Base-by-base conservation (phyloP, 2,113 vertebrate species). In the Toxostoma redivivum region DNA sequence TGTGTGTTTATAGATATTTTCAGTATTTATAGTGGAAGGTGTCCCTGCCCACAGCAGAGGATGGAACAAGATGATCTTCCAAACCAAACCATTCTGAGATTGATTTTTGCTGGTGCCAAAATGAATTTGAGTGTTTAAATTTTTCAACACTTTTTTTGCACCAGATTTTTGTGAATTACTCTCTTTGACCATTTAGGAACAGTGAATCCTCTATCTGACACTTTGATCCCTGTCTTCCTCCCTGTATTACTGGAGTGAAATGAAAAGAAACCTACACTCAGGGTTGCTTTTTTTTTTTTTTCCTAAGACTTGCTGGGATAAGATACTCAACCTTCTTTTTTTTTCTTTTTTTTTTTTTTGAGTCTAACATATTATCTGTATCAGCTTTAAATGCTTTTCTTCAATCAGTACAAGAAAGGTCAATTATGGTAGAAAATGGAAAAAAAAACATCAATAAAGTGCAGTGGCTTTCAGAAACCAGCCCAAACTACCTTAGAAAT, bases 61-160 rank as follows among this genome's bases (percentile, higher is more conserved):
- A 18, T 37, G 22, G 53, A 45, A 58, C 0, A 0, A 81, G 28
- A 45, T 18, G 16, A n/a, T 18, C 10, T 45, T 66, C 16, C 33
- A 81, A 38, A 16, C 4, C 8, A 58, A 58, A 38, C 5, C 7
- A 45, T 24, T 17, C 27, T 38, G 19, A 24, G 12, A 42, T 2
- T 37, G 31, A 58, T 24, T 51, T 58, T 30, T 23, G 11, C 16
- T 60, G 15, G 2, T 70, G 15, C 3, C 21, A 77, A 89, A 91
- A 54, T 10, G 0, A 54, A 45, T 18, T n/a, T 1, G 1, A 77
- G 40, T 20, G 5, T 64, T 70, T 30, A 0, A 9, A 21, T 1
- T 15, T 47, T 54, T 54, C 17, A 51, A 21, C 1, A 0, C n/a
- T 27, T 82, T 79, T 27, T 73, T 91, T 45, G 8, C 9, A 66